phyloP scores from a whole-genome alignment of 2,113 vertebrate species.

The Osmerus mordax region DNA sequence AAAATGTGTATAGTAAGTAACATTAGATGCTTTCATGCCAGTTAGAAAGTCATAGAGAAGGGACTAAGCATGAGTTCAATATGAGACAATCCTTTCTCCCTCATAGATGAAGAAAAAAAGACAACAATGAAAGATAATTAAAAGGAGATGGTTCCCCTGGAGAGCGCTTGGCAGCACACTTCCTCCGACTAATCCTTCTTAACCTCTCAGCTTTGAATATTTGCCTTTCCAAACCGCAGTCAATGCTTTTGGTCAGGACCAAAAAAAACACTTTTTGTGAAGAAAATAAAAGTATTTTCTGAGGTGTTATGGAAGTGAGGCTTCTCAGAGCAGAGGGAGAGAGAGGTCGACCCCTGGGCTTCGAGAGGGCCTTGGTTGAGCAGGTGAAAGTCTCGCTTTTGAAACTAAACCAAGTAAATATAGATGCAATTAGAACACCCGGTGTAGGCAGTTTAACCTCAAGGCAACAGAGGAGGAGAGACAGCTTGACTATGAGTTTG shows the following conservation, averaged over 20 bases:
- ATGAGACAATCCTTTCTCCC: too few relatives aligned
- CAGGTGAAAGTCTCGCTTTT: neutral
- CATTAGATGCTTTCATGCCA: too few relatives aligned
- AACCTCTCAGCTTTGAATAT: neutral
- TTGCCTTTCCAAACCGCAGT: neutral
- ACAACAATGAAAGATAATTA: neutral
- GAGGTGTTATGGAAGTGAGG: neutral
- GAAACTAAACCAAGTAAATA: conserved; percentile 4
- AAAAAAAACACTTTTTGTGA: neutral
- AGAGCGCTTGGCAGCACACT: neutral
- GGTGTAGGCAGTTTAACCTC: neutral
- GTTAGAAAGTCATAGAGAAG: too few relatives aligned
- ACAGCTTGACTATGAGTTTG: too few relatives aligned
- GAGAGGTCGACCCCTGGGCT: neutral
- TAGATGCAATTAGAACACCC: conserved; percentile 1
- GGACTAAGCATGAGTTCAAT: too few relatives aligned
- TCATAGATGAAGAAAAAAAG: neutral
- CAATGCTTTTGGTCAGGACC: neutral
- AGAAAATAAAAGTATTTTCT: neutral
- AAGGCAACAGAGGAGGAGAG: neutral
- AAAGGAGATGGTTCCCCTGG: too few relatives aligned
- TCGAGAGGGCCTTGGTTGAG: neutral
- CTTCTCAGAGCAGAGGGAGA: neutral
- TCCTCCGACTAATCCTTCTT: neutral
- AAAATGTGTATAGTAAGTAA: too few relatives aligned